phyloP scores from a whole-genome alignment of 2,888 invertebrate genomes.

The Agrilus cyanescens region DNA sequence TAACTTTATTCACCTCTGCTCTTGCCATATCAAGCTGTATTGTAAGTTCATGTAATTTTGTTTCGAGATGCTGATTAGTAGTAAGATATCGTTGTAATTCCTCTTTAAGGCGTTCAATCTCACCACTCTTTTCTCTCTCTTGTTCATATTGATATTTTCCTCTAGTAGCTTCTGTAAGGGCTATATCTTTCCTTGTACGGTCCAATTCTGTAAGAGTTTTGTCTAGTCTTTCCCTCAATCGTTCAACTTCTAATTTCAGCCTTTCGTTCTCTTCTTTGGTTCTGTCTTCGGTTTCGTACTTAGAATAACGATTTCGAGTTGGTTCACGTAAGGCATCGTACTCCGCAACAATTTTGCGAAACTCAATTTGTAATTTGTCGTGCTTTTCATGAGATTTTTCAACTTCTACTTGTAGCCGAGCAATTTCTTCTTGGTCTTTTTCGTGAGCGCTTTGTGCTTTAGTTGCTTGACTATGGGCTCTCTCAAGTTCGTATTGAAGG shows the following conservation, averaged over 20 bases:
- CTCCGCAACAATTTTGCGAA: conserved; percentile 69
- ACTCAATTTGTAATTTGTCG: conserved; percentile 71
- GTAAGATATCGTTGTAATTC: conserved; percentile 58
- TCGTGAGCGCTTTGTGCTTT: conserved; percentile 79
- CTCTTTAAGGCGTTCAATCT: conserved; percentile 60
- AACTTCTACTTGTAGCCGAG: conserved; percentile 72
- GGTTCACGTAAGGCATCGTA: conserved; percentile 67
- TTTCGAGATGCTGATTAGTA: conserved; percentile 58
- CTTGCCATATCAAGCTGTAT: conserved; percentile 71
- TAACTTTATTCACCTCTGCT: conserved; percentile 63
- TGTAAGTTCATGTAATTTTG: conserved; percentile 64
- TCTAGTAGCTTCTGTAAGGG: conserved; percentile 63
- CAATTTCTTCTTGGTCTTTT: conserved; percentile 81
- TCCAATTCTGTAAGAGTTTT: conserved; percentile 71
- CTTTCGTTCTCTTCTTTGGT: conserved; percentile 66
- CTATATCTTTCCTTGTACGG: conserved; percentile 62
- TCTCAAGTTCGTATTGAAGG: conserved; percentile 73
- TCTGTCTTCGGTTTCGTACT: conserved; percentile 59
- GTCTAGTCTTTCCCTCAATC: conserved; percentile 67
- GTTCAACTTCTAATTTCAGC: conserved; percentile 68
- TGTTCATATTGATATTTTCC: conserved; percentile 69
- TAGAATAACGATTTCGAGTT: conserved; percentile 60
- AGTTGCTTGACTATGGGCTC: conserved; percentile 74
- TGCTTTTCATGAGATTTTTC: conserved; percentile 88
- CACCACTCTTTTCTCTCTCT: conserved; percentile 49